Evolutionary conservation across 2,888 invertebrate genomes (phyloP).

Genomic region (Coleophora flavipennella): DNA sequence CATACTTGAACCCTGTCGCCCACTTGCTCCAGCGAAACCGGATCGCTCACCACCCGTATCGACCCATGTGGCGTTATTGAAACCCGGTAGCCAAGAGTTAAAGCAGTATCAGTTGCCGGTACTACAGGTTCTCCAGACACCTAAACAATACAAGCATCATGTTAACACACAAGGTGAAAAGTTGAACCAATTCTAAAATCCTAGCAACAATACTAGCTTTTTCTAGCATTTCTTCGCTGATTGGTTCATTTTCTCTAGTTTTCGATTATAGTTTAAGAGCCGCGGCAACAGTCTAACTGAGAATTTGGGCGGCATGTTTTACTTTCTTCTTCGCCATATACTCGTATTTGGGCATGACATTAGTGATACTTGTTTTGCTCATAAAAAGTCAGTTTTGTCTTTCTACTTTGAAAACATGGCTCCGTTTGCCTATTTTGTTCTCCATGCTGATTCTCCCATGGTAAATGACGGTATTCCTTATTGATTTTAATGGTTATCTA

Average conservation of each 20-base stretch:
- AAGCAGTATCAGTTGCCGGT: too few relatives aligned
- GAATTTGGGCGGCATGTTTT: conserved; percentile 15
- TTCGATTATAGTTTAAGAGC: conserved; percentile 9
- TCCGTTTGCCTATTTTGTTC: conserved; percentile 10
- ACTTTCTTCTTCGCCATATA: conserved; percentile 15
- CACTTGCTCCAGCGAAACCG: too few relatives aligned
- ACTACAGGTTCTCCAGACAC: too few relatives aligned
- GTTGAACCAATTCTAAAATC: too few relatives aligned
- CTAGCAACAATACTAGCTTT: too few relatives aligned
- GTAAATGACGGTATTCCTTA: conserved; percentile 4
- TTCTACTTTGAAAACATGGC: conserved; percentile 9
- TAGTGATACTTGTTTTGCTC: conserved; percentile 8
- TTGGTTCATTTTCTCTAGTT: too few relatives aligned
- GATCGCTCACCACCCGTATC: too few relatives aligned
- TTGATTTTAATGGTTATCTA: conserved; percentile 8
- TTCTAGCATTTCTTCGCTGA: conserved; percentile 1
- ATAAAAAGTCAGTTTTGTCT: conserved; percentile 8
- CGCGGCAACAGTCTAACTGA: conserved; percentile 15
- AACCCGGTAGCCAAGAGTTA: too few relatives aligned
- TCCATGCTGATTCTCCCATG: background rate
- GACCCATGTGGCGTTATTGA: too few relatives aligned
- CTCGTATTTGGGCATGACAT: conserved; percentile 10
- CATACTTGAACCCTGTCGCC: too few relatives aligned
- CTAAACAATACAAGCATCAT: too few relatives aligned
- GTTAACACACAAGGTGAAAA: too few relatives aligned